Evolutionary conservation across 1,140 invertebrate species (phyloP).

Genomic region (Phymorhynchus buccinoides): DNA sequence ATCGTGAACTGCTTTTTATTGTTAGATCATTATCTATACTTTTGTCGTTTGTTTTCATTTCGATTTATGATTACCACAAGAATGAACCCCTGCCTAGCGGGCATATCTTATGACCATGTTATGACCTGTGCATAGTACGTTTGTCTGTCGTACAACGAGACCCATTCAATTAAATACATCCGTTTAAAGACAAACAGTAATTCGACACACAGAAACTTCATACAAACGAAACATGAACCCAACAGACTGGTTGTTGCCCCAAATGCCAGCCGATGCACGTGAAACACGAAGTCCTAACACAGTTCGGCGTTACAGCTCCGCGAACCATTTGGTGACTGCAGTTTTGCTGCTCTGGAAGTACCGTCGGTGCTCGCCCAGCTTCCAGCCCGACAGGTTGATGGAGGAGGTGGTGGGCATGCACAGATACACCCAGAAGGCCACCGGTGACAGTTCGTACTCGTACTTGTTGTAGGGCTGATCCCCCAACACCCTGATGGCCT

Average conservation of each 20-base stretch:
- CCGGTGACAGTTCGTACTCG: slow-evolving; percentile 42
- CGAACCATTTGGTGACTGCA: slow-evolving; percentile 39
- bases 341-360: slow-evolving; percentile 42
- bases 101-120: neutral
- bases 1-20: too few species aligned
- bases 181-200: neutral
- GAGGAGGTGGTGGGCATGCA: slow-evolving; percentile 40
- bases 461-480: slow-evolving; percentile 39
- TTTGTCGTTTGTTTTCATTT: neutral
- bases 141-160: neutral
- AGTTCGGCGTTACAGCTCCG: slow-evolving; percentile 36
- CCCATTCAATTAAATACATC: neutral
- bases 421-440: slow-evolving; percentile 48
- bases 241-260: neutral
- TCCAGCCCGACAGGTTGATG: slow-evolving; percentile 48
- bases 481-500: slow-evolving; percentile 40
- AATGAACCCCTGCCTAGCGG: neutral
- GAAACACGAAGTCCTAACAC: neutral
- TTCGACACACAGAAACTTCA: neutral
- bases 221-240: neutral
- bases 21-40: neutral
- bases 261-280: neutral
- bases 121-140: neutral
- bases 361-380: slow-evolving; percentile 44
- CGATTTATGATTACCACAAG: neutral